Evolutionary conservation across 2,888 invertebrate species (phyloP).

Genomic region (Thymelicus acteon): DNA sequence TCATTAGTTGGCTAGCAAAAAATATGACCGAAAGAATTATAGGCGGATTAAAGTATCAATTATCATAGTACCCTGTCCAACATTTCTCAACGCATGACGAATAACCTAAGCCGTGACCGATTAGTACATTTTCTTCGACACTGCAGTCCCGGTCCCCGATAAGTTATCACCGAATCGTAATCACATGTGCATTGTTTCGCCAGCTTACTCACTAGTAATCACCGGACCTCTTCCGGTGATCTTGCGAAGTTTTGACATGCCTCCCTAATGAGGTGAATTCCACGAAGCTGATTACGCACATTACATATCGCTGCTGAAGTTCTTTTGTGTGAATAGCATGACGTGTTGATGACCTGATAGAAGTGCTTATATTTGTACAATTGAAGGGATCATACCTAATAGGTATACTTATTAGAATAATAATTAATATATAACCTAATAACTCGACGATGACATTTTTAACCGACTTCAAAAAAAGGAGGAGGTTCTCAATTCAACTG

Average conservation of each 20-base stretch:
- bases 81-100: slow-evolving; percentile 13
- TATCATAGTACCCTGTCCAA: too few relatives aligned
- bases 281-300: slow-evolving; percentile 31
- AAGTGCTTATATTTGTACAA: background rate
- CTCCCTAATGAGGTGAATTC: slow-evolving; percentile 48
- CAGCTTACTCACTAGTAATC: slow-evolving; percentile 50
- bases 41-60: too few relatives aligned
- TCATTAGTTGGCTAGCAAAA: too few relatives aligned
- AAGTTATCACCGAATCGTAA: slow-evolving; percentile 42
- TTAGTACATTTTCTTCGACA: slow-evolving; percentile 13
- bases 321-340: slow-evolving; percentile 31
- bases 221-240: slow-evolving; percentile 49
- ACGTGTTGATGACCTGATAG: slow-evolving; percentile 3
- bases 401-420: too few relatives aligned
- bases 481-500: too few relatives aligned
- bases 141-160: slow-evolving; percentile 21
- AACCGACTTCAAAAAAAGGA: too few relatives aligned
- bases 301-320: slow-evolving; percentile 26
- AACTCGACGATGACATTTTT: too few relatives aligned
- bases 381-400: slow-evolving; percentile 2
- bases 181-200: slow-evolving; percentile 26
- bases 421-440: too few relatives aligned
- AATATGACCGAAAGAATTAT: too few relatives aligned
- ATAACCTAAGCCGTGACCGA: slow-evolving; percentile 27
- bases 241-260: slow-evolving; percentile 47